Percentiles rank a stretch among this genome's conserved stretches.
Conservation (phyloP, 2,888 invertebrate genomes). For the Drosophila gaucha region DNA sequence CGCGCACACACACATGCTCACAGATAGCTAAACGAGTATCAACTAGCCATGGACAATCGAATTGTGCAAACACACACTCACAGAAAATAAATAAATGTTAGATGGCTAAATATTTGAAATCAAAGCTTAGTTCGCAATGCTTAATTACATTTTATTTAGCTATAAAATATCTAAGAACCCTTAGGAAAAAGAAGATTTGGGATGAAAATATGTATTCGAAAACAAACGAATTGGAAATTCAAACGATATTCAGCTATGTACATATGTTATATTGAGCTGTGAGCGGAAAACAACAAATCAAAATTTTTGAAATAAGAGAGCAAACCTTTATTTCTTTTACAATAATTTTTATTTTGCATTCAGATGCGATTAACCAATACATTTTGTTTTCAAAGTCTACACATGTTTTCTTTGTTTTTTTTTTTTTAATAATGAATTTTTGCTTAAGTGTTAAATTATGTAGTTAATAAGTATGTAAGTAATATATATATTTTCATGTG, state of each 20-base stretch:
- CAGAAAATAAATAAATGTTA: slow-evolving; percentile 5
- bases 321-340: slow-evolving; percentile 34
- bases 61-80: background rate
- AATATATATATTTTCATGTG: slow-evolving; percentile 68
- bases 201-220: background rate
- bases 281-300: background rate
- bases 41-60: slow-evolving; percentile 15
- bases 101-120: background rate
- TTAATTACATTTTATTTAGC: background rate
- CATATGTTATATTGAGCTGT: too few relatives aligned
- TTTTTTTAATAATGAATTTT: slow-evolving; percentile 69
- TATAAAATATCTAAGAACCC: too few relatives aligned
- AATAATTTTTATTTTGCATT: slow-evolving; percentile 69
- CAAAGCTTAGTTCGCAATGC: background rate
- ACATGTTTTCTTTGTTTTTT: slow-evolving; percentile 46
- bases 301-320: background rate
- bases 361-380: slow-evolving; percentile 70
- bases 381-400: slow-evolving; percentile 68
- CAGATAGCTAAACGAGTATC: slow-evolving; percentile 9
- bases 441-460: slow-evolving; percentile 67
- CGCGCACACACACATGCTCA: background rate
- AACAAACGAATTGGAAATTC: background rate
- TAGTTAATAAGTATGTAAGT: slow-evolving; percentile 75
- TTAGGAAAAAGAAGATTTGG: background rate
- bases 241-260: background rate